phyloP scores from a whole-genome alignment of 1,140 invertebrate species.

The Gryllus bimaculatus region DNA sequence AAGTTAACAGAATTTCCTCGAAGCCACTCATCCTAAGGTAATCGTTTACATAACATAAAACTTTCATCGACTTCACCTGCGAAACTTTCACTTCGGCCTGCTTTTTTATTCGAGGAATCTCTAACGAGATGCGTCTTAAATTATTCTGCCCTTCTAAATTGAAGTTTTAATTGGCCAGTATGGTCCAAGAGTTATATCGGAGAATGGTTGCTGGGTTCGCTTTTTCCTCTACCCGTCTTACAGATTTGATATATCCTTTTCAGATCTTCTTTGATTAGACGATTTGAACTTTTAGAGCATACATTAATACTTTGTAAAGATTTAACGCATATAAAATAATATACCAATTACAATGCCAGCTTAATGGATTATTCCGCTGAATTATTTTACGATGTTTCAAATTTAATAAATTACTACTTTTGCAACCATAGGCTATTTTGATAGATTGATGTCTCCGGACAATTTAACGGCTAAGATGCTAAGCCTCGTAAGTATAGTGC shows the following conservation, averaged over 20 bases:
- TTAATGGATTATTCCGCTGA: no score
- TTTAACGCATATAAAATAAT: no score
- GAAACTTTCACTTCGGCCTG: not conserved
- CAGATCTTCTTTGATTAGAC: no score
- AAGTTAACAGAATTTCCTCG: not conserved
- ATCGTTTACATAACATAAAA: constrained; percentile 2
- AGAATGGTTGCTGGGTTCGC: not conserved
- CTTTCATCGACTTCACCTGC: not conserved
- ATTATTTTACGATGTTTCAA: no score
- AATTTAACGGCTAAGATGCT: no score
- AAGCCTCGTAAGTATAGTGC: no score
- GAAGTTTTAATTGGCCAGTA: not conserved
- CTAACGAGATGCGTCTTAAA: not conserved
- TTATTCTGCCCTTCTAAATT: not conserved
- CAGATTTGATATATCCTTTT: not conserved
- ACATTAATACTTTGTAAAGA: no score
- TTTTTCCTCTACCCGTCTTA: not conserved
- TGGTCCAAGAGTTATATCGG: not conserved
- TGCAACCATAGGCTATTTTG: no score
- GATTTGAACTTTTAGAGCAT: no score
- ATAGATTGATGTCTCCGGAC: no score
- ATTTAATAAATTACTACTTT: no score
- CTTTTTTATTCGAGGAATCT: not conserved
- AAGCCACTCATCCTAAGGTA: not conserved
- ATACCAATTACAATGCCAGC: no score